Percentiles rank a stretch among this genome's conserved stretches.
phyloP scores from a whole-genome alignment of 1,140 invertebrate genomes.

The Drosophila burlai region DNA sequence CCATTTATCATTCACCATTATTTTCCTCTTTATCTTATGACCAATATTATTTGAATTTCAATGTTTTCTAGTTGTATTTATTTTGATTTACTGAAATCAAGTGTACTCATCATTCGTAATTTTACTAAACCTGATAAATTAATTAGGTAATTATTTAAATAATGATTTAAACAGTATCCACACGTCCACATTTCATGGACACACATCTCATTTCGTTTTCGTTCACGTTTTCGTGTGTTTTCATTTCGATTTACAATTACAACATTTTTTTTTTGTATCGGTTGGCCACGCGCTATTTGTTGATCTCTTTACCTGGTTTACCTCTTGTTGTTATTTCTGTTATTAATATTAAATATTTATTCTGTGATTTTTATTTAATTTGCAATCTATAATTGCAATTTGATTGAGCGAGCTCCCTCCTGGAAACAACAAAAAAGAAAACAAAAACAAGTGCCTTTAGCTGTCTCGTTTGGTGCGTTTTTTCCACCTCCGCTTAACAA shows the following conservation, averaged over 20 bases:
- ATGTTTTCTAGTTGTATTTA: slow-evolving; percentile 11
- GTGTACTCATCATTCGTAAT: background rate
- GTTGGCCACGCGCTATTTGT: slow-evolving; percentile 38
- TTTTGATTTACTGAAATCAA: fast-evolving
- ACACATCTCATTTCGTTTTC: background rate
- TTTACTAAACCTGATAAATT: background rate
- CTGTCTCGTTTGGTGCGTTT: background rate
- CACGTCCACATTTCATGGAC: background rate
- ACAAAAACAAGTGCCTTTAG: background rate
- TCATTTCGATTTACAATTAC: slow-evolving; percentile 33
- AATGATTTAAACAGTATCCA: background rate
- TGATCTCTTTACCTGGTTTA: slow-evolving; percentile 22
- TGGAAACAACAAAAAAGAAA: too few species aligned
- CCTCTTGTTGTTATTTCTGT: slow-evolving; percentile 46
- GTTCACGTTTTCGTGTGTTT: slow-evolving; percentile 12
- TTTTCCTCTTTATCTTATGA: slow-evolving; percentile 33
- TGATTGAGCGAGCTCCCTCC: slow-evolving; percentile 47
- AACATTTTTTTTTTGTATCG: slow-evolving; percentile 40
- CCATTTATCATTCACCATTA: background rate
- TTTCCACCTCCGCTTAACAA: slow-evolving; percentile 53
- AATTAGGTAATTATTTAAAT: too few species aligned
- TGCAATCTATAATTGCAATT: slow-evolving; percentile 79
- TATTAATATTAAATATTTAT: slow-evolving; percentile 84
- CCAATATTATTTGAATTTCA: background rate
- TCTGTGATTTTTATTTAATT: slow-evolving; percentile 81